These are phyloP conservation scores for Saccopteryx leptura DNA, from an alignment of 2,113 vertebrate genomes.

Conservation along the genomic window DNA sequence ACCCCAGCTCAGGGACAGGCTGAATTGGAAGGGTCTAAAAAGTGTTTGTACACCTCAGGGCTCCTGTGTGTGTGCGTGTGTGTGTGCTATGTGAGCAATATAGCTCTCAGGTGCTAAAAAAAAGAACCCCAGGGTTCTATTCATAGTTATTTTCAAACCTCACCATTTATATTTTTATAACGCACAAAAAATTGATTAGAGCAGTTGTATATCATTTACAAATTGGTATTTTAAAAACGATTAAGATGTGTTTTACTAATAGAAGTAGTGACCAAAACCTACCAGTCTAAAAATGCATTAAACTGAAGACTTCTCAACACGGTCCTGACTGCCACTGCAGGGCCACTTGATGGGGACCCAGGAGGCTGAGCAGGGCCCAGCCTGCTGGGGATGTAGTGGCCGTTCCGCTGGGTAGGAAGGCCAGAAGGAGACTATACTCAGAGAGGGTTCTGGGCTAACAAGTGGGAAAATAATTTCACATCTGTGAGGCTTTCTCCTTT, in stretches of 20 bases:
- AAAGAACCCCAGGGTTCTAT: not conserved
- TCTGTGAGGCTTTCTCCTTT: not conserved
- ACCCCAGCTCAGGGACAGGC: rapidly evolving
- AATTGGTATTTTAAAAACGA: not conserved
- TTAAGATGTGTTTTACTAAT: not conserved
- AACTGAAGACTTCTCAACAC: not conserved
- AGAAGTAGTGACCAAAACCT: not conserved
- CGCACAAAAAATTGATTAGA: not conserved
- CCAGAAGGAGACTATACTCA: not conserved
- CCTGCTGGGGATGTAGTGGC: not conserved
- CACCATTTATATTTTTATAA: not conserved
- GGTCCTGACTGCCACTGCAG: not conserved
- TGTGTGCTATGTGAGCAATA: not conserved
- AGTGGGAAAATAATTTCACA: no score
- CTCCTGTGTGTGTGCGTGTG: not conserved
- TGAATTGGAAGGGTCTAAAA: not conserved
- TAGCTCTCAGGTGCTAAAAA: not conserved
- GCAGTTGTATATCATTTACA: no score
- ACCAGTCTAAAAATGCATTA: not conserved
- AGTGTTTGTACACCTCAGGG: not conserved
- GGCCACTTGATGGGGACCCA: no score
- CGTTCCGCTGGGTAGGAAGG: no score
- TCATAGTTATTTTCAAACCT: not conserved
- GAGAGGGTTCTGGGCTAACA: not conserved
- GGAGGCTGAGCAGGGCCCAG: no score